These are phyloP conservation scores for Pampusana beccarii DNA, from an alignment of 2,113 vertebrate species.

Conservation along the genomic window DNA sequence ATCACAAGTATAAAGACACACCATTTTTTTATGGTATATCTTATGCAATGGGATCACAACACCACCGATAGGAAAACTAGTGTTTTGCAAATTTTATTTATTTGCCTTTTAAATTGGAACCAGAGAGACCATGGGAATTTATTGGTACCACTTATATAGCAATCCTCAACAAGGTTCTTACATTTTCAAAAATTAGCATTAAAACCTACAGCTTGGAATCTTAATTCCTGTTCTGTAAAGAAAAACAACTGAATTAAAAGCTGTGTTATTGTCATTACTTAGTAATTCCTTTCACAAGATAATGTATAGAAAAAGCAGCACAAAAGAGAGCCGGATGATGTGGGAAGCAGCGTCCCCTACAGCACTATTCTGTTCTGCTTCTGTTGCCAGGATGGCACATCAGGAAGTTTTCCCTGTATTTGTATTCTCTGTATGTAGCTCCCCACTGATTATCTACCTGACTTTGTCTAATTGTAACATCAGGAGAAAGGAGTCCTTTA, in stretches of 20 bases:
- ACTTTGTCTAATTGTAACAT: conserved; percentile 23
- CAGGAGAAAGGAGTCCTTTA: background rate
- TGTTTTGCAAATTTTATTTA: background rate
- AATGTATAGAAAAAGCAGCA: background rate
- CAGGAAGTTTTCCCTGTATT: background rate
- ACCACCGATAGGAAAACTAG: background rate
- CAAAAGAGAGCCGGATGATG: background rate
- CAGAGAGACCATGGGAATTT: background rate
- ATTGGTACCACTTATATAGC: background rate
- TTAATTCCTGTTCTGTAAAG: background rate
- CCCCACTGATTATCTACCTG: background rate
- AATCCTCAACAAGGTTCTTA: background rate
- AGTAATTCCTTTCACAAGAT: background rate
- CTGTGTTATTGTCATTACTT: background rate
- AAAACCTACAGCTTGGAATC: background rate
- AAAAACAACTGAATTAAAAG: conserved; percentile 3
- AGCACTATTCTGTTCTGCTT: background rate
- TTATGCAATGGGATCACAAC: background rate
- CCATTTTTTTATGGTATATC: background rate
- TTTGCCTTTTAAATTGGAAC: background rate
- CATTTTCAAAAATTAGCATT: background rate
- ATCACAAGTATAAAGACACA: background rate
- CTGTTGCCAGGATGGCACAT: background rate
- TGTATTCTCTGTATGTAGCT: background rate
- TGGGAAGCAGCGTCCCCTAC: background rate